Conservation (phyloP, 2,797 vertebrate species). For the Aphelocoma californica region DNA sequence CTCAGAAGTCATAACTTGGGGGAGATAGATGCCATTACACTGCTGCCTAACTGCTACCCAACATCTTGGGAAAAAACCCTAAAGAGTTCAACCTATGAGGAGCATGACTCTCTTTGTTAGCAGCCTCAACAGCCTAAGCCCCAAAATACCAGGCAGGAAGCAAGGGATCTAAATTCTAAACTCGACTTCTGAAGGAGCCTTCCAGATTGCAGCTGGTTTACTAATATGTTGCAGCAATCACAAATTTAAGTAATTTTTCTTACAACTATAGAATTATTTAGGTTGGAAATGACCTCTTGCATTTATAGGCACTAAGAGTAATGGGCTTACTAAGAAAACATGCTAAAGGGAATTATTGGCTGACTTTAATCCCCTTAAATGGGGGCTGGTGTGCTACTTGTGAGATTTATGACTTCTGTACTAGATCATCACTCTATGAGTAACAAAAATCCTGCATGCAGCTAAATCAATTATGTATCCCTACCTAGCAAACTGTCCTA, state of each 20-base stretch:
- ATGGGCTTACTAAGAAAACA: not conserved
- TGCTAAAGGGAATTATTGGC: not conserved
- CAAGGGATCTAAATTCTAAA: not conserved
- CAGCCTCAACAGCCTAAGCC: not conserved
- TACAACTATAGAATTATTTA: not conserved
- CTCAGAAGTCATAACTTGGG: not conserved
- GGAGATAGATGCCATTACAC: not conserved
- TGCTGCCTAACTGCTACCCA: not conserved
- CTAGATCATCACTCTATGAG: not conserved
- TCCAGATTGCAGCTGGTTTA: not conserved
- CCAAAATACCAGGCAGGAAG: not conserved
- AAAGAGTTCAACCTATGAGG: not conserved
- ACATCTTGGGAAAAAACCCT: not conserved
- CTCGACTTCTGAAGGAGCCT: not conserved
- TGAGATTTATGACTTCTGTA: not conserved
- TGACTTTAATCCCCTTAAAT: not conserved
- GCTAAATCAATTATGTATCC: not conserved
- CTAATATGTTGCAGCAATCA: not conserved
- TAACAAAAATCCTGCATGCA: not conserved
- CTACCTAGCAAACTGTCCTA: not conserved
- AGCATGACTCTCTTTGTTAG: not conserved
- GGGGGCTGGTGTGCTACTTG: not conserved
- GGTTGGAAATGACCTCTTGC: not conserved
- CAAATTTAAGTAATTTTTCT: not conserved
- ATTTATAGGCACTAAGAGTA: not conserved